phyloP scores from a whole-genome alignment of 2,113 vertebrate genomes.

The Platysternon megacephalum region DNA sequence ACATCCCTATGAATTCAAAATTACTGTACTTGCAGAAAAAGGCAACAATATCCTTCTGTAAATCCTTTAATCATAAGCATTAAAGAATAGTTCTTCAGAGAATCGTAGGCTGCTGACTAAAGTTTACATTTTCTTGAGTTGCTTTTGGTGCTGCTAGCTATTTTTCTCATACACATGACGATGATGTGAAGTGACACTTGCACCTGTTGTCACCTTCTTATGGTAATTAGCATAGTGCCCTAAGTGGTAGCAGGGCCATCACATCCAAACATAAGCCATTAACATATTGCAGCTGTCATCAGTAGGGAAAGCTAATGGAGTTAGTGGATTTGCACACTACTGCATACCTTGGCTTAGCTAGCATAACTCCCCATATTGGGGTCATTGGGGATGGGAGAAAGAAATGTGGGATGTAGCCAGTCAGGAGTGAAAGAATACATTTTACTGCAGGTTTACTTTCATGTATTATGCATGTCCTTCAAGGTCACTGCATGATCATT shows the following conservation, averaged over 20 bases:
- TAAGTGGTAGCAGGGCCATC: conserved; percentile 84
- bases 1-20: conserved; percentile 76
- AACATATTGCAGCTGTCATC: conserved; percentile 89
- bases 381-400: conserved; percentile 82
- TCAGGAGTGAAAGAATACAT: conserved; percentile 89
- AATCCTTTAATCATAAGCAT: conserved; percentile 80
- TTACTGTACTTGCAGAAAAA: conserved; percentile 74
- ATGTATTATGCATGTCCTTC: conserved; percentile 89
- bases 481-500: conserved; percentile 89
- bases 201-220: conserved; percentile 87
- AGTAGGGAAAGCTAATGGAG: conserved; percentile 80
- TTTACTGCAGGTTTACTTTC: conserved; percentile 89
- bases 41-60: conserved; percentile 61
- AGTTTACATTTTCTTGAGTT: conserved; percentile 81
- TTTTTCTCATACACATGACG: conserved; percentile 76
- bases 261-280: conserved; percentile 84
- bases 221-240: conserved; percentile 86
- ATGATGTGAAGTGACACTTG: conserved; percentile 84
- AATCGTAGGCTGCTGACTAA: conserved; percentile 79
- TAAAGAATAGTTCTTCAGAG: conserved; percentile 79
- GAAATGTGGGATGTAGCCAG: conserved; percentile 83
- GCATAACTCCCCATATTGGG: conserved; percentile 78
- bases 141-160: conserved; percentile 78
- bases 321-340: conserved; percentile 77
- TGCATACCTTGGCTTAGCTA: conserved; percentile 82